Evolutionary conservation across 2,797 vertebrate species (phyloP), one percentile per base, ranked within the genome.

Genomic region (Scyliorhinus canicula): DNA sequence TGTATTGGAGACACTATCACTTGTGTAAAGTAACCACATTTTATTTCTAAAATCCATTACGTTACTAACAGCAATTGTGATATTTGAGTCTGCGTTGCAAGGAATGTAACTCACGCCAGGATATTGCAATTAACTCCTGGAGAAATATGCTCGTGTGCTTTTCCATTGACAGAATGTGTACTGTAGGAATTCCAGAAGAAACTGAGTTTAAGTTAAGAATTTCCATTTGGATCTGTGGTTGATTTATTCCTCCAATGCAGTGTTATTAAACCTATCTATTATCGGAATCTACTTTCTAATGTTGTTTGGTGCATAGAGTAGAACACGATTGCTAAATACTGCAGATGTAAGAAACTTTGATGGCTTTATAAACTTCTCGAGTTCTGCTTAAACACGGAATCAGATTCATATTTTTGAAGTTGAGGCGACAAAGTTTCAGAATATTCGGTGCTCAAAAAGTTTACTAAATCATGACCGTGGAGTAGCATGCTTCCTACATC

Each of bases 21-120:
- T 82, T 82, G 44, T 60, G 86, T 90, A 90, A 60, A n/a, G 16
- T 90, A 90, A n/a, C 28, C 86, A 90, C 50, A 11, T 85, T 85
- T 85, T 90, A 90, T n/a, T 90, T n/a, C 14, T 47, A 82, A 47
- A 82, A 47, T 47, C 44, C 40, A 82, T 86, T 86, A 86, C 12
- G 11, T 86, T 86, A 85, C 82, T 50, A 31, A 35, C 44, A 86
- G 84, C 55, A 55, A 31, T 86, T 52, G 50, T 86, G 84, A 55
- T 55, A 55, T 86, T 52, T 55, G 47, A 55, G 52, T 55, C 6
- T 74, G 35, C 11, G 79, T 79, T 82, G 79, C 44, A 47, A 82
- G 21, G 21, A 47, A 82, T 82, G 12, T 82, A 82, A 82, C 40
- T 26, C 11, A 52, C 11, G 24, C 55, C 50, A 55, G 1, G 28